Conservation (phyloP, 2,797 vertebrate species). For the Petrocephalus sullivani region DNA sequence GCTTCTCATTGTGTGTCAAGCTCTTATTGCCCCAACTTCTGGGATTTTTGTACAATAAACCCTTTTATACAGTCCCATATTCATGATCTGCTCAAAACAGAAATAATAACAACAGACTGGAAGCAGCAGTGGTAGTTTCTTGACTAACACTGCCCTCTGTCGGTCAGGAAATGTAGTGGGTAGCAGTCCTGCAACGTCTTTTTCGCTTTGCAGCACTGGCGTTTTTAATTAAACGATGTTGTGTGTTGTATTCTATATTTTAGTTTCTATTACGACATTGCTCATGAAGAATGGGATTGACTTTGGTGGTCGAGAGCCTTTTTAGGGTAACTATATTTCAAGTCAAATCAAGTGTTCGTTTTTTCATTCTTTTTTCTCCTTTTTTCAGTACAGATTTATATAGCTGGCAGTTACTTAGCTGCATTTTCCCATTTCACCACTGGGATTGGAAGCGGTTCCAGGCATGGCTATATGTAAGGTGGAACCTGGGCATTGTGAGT, state of each 20-base stretch:
- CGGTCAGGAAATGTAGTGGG: background rate
- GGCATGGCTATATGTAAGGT: background rate
- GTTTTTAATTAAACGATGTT: background rate
- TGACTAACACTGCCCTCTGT: constrained; percentile 15
- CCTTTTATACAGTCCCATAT: background rate
- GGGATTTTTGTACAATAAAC: background rate
- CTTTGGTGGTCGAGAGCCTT: background rate
- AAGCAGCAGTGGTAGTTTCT: background rate
- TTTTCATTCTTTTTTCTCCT: background rate
- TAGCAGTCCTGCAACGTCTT: background rate
- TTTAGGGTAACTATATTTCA: background rate
- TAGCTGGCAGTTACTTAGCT: background rate
- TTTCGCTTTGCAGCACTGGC: background rate
- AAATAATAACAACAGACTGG: background rate
- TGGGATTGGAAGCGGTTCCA: background rate
- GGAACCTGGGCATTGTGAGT: background rate
- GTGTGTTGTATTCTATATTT: background rate
- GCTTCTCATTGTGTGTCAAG: background rate
- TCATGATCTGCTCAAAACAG: background rate
- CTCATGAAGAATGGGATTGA: background rate
- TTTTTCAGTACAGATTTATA: background rate
- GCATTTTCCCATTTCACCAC: background rate
- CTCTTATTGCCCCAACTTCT: background rate
- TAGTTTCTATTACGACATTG: background rate
- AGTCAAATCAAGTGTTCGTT: background rate